Percentiles rank a stretch among this genome's conserved stretches.
phyloP scores from a whole-genome alignment of 2,888 invertebrate genomes.

The Brachyptera putata region DNA sequence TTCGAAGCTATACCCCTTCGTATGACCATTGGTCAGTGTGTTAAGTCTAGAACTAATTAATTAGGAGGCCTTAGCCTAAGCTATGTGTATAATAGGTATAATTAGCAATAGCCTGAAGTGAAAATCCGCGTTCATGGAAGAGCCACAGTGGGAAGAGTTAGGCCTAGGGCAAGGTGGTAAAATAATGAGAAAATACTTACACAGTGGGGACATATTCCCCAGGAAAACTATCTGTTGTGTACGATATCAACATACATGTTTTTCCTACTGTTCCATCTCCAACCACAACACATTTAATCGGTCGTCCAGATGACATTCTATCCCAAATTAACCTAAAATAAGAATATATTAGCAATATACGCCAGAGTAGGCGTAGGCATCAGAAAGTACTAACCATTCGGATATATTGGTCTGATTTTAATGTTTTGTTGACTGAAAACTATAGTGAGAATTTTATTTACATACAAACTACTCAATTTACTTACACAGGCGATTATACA shows the following conservation, averaged over 20 bases:
- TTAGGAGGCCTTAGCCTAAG: too few species aligned
- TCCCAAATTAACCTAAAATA: background rate
- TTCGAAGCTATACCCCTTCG: too few species aligned
- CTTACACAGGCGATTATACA: background rate
- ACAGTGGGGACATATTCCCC: slow-evolving; percentile 94
- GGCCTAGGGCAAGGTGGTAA: too few species aligned
- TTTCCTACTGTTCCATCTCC: slow-evolving; percentile 93
- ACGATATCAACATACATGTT: slow-evolving; percentile 91
- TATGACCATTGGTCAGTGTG: too few species aligned
- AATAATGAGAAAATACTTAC: slow-evolving; percentile 64
- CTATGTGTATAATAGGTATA: too few species aligned
- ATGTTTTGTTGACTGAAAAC: background rate
- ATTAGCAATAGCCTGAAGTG: too few species aligned
- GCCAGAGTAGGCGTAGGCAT: background rate
- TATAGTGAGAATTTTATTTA: background rate
- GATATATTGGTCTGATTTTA: background rate
- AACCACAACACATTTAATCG: slow-evolving; percentile 88
- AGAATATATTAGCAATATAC: background rate
- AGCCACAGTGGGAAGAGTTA: too few species aligned
- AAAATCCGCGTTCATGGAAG: too few species aligned
- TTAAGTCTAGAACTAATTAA: too few species aligned
- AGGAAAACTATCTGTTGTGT: slow-evolving; percentile 89
- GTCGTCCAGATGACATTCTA: slow-evolving; percentile 85
- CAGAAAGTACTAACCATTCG: background rate
- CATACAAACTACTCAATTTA: background rate